These are phyloP conservation scores for Achlya flavicornis DNA, from an alignment of 2,888 invertebrate species.

Conservation along the genomic window DNA sequence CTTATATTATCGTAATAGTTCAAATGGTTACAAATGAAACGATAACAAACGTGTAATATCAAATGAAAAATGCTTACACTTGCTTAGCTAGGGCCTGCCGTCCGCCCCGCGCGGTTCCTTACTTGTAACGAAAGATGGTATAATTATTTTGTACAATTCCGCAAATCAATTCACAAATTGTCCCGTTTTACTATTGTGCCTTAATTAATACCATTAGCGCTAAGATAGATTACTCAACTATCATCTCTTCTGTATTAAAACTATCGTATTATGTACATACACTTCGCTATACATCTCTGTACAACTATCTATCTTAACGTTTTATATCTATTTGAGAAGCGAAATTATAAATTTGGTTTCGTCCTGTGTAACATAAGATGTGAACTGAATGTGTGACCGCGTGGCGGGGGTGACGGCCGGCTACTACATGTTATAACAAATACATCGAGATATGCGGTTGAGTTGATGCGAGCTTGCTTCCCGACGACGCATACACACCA, in stretches of 20 bases:
- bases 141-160: conserved; percentile 68
- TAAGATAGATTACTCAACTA: conserved; percentile 76
- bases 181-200: conserved; percentile 72
- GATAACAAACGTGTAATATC: conserved; percentile 81
- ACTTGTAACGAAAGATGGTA: conserved; percentile 72
- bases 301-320: conserved; percentile 78
- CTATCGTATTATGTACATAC: conserved; percentile 82
- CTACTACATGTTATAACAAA: conserved; percentile 81
- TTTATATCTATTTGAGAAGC: conserved; percentile 75
- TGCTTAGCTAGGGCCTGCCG: conserved; percentile 81
- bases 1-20: conserved; percentile 80
- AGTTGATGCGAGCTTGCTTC: conserved; percentile 43
- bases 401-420: conserved; percentile 70
- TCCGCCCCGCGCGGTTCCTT: conserved; percentile 62
- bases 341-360: conserved; percentile 49
- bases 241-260: conserved; percentile 78
- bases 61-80: conserved; percentile 82
- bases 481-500: conserved; percentile 29
- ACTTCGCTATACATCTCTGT: conserved; percentile 77
- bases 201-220: conserved; percentile 77
- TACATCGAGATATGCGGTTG: conserved; percentile 73
- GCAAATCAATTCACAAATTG: conserved; percentile 74
- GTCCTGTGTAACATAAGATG: conserved; percentile 76
- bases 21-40: conserved; percentile 82
- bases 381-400: conserved; percentile 68